A percentile compares a stretch with the other conserved stretches of the same genome.
Conservation (phyloP, 2,797 vertebrate species). For the Simalia tracyae region DNA sequence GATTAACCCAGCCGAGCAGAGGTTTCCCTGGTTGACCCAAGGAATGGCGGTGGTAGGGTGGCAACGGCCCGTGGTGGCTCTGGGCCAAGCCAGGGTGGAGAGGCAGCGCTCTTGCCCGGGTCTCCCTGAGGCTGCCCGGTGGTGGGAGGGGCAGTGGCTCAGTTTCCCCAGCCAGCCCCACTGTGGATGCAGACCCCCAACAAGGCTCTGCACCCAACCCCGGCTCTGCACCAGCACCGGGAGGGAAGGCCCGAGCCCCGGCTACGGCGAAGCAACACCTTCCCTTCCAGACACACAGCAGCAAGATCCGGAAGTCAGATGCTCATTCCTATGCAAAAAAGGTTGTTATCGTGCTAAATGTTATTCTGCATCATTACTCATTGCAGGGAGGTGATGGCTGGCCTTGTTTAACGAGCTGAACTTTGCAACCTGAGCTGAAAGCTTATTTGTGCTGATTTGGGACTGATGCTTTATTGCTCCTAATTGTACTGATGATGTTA, state of each 20-base stretch:
- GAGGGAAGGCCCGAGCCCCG: constrained; percentile 65
- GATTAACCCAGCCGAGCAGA: neutral
- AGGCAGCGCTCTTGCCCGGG: accelerated
- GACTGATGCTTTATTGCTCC: constrained; percentile 65
- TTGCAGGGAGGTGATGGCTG: constrained; percentile 66
- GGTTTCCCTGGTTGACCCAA: neutral
- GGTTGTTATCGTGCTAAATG: constrained; percentile 70
- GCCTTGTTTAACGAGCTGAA: constrained; percentile 76
- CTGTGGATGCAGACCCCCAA: neutral
- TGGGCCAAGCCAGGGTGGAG: neutral
- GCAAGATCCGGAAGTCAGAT: constrained; percentile 58
- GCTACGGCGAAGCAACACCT: constrained; percentile 67
- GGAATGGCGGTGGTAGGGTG: neutral
- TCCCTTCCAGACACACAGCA: constrained; percentile 52
- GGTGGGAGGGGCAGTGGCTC: accelerated
- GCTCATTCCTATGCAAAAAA: constrained; percentile 74
- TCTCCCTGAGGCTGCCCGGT: no score
- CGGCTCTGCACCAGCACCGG: constrained; percentile 51
- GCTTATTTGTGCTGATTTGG: constrained; percentile 61
- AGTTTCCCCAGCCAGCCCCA: neutral
- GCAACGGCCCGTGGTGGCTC: accelerated
- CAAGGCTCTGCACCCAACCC: neutral
- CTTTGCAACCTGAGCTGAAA: constrained; percentile 68
- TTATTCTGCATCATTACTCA: constrained; percentile 71
- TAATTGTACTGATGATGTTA: constrained; percentile 66